Base-by-base conservation (phyloP, 1,140 invertebrate species). In the Eciton burchellii region DNA sequence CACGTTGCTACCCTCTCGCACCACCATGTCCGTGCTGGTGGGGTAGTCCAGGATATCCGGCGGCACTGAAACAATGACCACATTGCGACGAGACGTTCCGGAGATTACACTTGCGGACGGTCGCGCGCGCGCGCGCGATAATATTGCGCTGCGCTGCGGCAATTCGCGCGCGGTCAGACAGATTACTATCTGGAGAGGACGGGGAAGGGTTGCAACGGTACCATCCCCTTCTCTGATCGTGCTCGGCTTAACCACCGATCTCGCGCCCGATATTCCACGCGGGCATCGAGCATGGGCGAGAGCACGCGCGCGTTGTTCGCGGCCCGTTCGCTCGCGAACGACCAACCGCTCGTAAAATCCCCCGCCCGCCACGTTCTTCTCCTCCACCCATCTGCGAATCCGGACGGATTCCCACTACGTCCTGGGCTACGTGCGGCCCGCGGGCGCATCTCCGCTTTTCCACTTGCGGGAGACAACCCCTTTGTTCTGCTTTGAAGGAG, bases 41-140 rank as follows among this genome's bases (percentile, higher is more conserved):
- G 97, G 96, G 86, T 97, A 96, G 94, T 98, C 97, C 92, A 98
- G 94, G 92, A 98, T 98, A 94, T 98, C 97, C 84, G 98, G 98
- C 65, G 98, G 98, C 83, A 98, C 98, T 98, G 94, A 85, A 96
- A 95, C 93, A 90, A 91, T 81, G 63, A 81, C 63, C 68, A 84
- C 82, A 84, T 77, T 84, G 84, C 81, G 60, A 63, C 45, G 79
- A 79, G 70, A 54, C 35, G 45, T 76, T 49, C 71, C 81, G 19
- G 56, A 77, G 35, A n/a, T 4, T 35, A 35, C 35, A 35, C 35
- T 35, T 21, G 41, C n/a, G 43, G 5, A 29, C 45, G 43, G 47
- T 11, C 54, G 43, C 21, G 45, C 45, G 11, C 63, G 84, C 63
- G 56, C 63, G 26, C n/a, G 29, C 56, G 12, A 59, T 45, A 76